Conservation (phyloP, 1,140 invertebrate genomes). For the Drosophila oshimai region DNA sequence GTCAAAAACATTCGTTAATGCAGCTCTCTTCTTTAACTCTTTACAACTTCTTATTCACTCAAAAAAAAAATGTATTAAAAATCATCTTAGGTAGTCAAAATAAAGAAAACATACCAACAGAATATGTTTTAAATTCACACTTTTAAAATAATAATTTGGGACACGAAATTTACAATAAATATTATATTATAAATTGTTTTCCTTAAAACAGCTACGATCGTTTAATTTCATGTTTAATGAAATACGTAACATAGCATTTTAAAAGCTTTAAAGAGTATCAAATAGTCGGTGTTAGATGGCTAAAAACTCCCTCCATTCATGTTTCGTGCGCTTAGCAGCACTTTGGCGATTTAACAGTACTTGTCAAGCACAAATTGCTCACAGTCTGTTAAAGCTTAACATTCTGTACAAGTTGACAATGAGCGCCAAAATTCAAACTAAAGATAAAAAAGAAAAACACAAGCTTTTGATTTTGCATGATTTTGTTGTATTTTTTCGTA, state of each 20-base stretch:
- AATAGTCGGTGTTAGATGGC: background rate
- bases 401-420: background rate
- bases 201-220: too few relatives aligned
- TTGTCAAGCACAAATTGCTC: background rate
- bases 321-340: conserved; percentile 1
- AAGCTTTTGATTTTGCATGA: background rate
- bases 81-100: too few relatives aligned
- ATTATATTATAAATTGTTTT: too few relatives aligned
- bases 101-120: too few relatives aligned
- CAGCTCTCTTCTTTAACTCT: too few relatives aligned
- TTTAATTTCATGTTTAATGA: too few relatives aligned
- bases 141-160: too few relatives aligned
- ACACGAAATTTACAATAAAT: too few relatives aligned
- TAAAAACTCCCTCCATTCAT: background rate
- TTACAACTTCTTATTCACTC: too few relatives aligned
- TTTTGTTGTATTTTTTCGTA: conserved; percentile 18
- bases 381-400: background rate
- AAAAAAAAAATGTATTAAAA: too few relatives aligned
- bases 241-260: background rate
- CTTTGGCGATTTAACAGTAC: background rate
- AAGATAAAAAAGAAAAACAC: background rate
- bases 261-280: background rate
- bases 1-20: too few relatives aligned
- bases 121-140: too few relatives aligned
- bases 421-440: background rate